Base-by-base conservation (phyloP, 2,888 invertebrate genomes). In the Sepioteuthis lessoniana region DNA sequence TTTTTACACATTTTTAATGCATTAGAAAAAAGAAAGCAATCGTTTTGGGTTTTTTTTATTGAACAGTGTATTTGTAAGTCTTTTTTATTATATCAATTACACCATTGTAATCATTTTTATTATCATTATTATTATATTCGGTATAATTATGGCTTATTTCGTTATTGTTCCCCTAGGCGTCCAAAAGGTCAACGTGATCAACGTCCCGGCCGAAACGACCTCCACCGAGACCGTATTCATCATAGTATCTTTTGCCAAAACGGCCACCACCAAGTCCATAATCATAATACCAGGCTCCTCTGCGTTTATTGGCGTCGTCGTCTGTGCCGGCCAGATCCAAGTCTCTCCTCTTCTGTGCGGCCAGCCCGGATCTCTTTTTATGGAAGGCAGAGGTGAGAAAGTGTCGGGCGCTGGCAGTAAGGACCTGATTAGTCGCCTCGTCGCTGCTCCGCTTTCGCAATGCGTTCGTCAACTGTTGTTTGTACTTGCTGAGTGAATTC, bases 221-320 rank as follows among this genome's bases (percentile, higher is more conserved):
- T 21, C 96, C 96, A 35, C 96, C 96, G 19, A 96, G 95, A n/a
- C 96, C 96, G 94, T 96, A 97, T 91, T 96, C 96, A 5, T 95
- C 95, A 93, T 95, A 96, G 42, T 94, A 95, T 7, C 97, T 94
- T 95, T 97, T 97, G 47, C 97, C 97, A 94, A 97, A 97, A 42
- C 97, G 94, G 19, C 97, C 97, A 8, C 97, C 97, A 28, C 97
- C 97, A 55, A 97, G 96, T 21, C 97, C 97, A 94, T 97, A 97
- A 95, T 97, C 97, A 95, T 96, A 96, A 94, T 96, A 96, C 97
- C 97, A 97, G 16, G 95, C 95, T 2, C 96, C 96, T 94, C 97
- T 96, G 21, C 96, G 95, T 94, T 97, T 97, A 46, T 94, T 95
- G 35, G 96, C 93, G 1, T 94, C 95, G 55, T 94, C 95, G 28